A percentile compares a stretch with the other conserved stretches of the same genome.
These are phyloP conservation scores for Aegotheles bennettii DNA, from an alignment of 2,113 vertebrate species.

Conservation along the genomic window DNA sequence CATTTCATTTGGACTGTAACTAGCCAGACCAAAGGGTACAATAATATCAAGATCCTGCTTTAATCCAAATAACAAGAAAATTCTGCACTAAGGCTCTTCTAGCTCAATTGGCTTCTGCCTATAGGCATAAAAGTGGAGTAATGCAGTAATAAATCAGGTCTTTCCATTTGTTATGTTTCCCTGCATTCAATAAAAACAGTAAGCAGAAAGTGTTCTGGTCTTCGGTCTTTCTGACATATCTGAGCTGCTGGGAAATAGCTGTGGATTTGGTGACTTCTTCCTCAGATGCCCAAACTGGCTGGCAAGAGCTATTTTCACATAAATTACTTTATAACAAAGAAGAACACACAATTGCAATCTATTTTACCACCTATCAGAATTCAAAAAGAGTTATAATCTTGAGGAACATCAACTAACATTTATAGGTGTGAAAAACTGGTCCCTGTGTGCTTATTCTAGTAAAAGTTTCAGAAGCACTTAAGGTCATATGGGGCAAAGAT, in stretches of 20 bases:
- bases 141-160: not conserved
- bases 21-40: not conserved
- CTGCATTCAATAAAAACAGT: not conserved
- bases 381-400: not conserved
- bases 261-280: not conserved
- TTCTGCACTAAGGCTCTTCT: not conserved
- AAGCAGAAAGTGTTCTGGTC: not conserved
- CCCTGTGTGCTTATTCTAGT: not conserved
- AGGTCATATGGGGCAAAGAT: not conserved
- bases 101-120: not conserved
- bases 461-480: not conserved
- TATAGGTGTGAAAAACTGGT: not conserved
- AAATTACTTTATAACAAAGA: not conserved
- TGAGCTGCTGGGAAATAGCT: not conserved
- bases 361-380: not conserved
- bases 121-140: not conserved
- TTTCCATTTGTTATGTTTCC: not conserved
- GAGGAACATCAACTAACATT: not conserved
- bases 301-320: not conserved
- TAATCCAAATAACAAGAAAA: not conserved
- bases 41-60: not conserved
- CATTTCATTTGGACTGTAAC: not conserved
- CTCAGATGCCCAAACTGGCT: not conserved
- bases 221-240: not conserved
- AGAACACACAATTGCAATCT: not conserved